Conservation (phyloP, 1,140 invertebrate species). For the Caerostris darwini region DNA sequence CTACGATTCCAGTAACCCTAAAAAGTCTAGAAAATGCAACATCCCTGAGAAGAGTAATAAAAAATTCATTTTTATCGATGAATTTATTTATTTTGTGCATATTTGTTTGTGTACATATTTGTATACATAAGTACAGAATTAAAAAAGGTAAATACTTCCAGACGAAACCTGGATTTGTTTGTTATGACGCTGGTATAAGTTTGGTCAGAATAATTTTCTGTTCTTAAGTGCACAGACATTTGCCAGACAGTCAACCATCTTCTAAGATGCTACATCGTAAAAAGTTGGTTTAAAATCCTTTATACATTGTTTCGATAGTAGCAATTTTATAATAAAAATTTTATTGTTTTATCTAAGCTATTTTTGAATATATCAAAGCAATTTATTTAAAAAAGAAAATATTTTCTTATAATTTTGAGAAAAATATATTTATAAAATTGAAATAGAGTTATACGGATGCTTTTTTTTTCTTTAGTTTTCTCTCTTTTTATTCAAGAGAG, state of each 20-base stretch:
- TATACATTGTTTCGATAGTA: not conserved
- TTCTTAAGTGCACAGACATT: not conserved
- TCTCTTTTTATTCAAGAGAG: no score
- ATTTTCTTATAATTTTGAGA: no score
- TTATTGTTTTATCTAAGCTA: not conserved
- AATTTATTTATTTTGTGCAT: not conserved
- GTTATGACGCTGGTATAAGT: not conserved
- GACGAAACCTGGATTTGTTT: not conserved
- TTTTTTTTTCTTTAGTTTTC: no score
- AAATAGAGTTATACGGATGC: no score
- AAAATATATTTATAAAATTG: no score
- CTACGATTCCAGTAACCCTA: constrained; percentile 27
- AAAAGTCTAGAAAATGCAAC: constrained; percentile 19
- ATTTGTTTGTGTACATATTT: not conserved
- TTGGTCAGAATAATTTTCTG: not conserved
- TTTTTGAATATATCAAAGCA: no score
- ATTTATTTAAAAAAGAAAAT: no score
- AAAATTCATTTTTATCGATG: not conserved
- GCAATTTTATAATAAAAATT: not conserved
- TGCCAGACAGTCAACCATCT: constrained; percentile 7
- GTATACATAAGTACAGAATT: not conserved
- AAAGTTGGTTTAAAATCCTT: not conserved
- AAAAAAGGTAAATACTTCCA: not conserved
- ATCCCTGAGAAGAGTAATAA: not conserved
- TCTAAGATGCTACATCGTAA: constrained; percentile 19